A percentile compares a stretch with the other conserved stretches of the same genome.
Conservation (phyloP, 2,797 vertebrate species). For the Sebastes jordani region DNA sequence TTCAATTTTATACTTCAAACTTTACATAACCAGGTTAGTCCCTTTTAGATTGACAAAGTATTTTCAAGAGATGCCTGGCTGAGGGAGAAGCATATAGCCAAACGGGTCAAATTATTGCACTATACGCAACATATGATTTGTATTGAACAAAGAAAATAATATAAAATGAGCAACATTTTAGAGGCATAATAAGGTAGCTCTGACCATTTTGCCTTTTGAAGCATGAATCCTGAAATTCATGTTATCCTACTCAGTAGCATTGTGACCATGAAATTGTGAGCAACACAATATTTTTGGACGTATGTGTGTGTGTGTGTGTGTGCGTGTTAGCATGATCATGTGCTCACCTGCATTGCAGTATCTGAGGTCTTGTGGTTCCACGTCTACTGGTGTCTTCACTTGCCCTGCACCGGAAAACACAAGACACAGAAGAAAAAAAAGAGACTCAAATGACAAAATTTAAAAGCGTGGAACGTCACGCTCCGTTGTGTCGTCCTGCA, state of each 20-base stretch:
- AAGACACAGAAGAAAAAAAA: background rate
- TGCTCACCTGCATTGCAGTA: slow-evolving; percentile 43
- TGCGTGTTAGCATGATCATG: background rate
- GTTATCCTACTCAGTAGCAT: background rate
- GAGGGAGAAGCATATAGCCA: background rate
- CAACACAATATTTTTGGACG: background rate
- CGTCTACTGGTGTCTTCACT: slow-evolving; percentile 3
- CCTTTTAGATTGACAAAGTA: background rate
- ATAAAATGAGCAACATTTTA: background rate
- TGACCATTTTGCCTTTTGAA: background rate
- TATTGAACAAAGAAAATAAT: background rate
- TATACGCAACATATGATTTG: background rate
- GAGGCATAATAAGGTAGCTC: background rate
- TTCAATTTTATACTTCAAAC: background rate
- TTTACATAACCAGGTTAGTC: background rate
- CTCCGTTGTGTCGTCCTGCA: background rate
- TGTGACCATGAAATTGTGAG: background rate
- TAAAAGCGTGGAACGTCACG: background rate
- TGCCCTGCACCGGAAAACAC: slow-evolving; percentile 34
- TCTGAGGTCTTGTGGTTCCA: background rate
- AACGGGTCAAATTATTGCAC: background rate
- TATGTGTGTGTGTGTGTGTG: no score
- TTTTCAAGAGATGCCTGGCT: background rate
- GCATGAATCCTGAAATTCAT: background rate
- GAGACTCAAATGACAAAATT: slow-evolving; percentile 8